Percentiles rank a stretch among this genome's conserved stretches.
phyloP scores from a whole-genome alignment of 2,797 vertebrate genomes.

The Sebastes wilsoni region DNA sequence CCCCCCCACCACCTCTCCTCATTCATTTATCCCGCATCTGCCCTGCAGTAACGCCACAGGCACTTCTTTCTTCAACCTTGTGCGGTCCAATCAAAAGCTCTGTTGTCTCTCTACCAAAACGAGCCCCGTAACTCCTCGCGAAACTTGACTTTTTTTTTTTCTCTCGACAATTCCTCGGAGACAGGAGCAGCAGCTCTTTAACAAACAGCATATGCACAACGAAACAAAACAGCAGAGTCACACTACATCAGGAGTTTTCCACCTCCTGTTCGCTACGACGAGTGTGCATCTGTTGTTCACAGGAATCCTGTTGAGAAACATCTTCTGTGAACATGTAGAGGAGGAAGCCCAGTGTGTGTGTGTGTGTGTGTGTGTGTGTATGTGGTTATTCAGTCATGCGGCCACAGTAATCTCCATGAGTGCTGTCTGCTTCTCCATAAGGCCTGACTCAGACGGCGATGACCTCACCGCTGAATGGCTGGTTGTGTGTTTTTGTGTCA shows the following conservation, averaged over 20 bases:
- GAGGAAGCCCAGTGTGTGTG: conserved; percentile 15
- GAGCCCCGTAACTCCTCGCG: background rate
- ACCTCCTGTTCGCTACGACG: background rate
- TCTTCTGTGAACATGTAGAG: conserved; percentile 4
- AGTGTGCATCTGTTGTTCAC: conserved; percentile 33
- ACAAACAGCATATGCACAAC: conserved; percentile 3
- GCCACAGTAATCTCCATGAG: conserved; percentile 59
- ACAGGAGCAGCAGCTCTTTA: conserved; percentile 1
- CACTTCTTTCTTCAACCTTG: conserved; percentile 17
- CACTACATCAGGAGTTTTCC: conserved; percentile 17
- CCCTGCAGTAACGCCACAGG: conserved; percentile 38
- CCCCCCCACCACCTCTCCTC: conserved; percentile 4
- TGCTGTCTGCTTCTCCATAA: conserved; percentile 47
- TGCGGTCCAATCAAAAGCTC: conserved; percentile 30
- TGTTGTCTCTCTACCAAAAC: conserved; percentile 14
- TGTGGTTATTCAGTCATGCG: conserved; percentile 44
- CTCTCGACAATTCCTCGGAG: conserved; percentile 4
- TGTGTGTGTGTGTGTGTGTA: conserved; percentile 10
- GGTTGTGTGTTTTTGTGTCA: conserved; percentile 41
- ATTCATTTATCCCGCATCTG: conserved; percentile 26
- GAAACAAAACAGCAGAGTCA: background rate
- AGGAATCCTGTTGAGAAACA: conserved; percentile 36
- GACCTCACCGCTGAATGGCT: conserved; percentile 61
- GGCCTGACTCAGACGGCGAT: conserved; percentile 66
- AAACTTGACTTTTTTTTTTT: background rate